phyloP scores from a whole-genome alignment of 2,113 vertebrate species.

The Apteryx owenii region DNA sequence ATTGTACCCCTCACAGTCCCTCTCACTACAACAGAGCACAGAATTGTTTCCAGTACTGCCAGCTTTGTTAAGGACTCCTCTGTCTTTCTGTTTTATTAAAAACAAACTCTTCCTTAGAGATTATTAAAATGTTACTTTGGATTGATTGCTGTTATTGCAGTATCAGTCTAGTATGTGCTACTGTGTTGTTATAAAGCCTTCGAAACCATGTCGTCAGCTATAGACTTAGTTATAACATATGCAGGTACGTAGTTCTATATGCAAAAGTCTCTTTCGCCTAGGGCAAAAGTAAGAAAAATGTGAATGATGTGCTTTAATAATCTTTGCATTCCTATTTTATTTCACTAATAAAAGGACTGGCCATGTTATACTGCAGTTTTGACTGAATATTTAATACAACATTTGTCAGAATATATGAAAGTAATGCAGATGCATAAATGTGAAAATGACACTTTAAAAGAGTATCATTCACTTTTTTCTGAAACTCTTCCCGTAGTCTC shows the following conservation, averaged over 20 bases:
- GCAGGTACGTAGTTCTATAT: not conserved
- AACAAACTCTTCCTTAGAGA: not conserved
- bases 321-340: slow-evolving; percentile 3
- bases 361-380: not conserved
- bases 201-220: not conserved
- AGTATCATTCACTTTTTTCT: not conserved
- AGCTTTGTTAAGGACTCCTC: not conserved
- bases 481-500: not conserved
- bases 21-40: not conserved
- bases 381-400: slow-evolving; percentile 21
- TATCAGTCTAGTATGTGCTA: not conserved
- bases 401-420: slow-evolving; percentile 39
- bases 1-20: not conserved
- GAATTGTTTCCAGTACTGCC: not conserved
- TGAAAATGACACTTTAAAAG: slow-evolving; percentile 17
- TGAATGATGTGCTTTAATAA: slow-evolving; percentile 11
- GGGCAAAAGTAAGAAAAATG: not conserved
- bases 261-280: not conserved
- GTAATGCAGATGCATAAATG: slow-evolving; percentile 5
- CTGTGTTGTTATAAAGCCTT: not conserved
- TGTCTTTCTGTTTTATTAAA: not conserved
- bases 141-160: not conserved
- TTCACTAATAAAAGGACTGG: slow-evolving; percentile 14
- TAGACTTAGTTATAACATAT: not conserved
- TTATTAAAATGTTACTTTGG: not conserved